Percentiles rank a stretch among this genome's conserved stretches.
Conservation (phyloP, 1,140 invertebrate genomes). For the Antheraea pernyi region DNA sequence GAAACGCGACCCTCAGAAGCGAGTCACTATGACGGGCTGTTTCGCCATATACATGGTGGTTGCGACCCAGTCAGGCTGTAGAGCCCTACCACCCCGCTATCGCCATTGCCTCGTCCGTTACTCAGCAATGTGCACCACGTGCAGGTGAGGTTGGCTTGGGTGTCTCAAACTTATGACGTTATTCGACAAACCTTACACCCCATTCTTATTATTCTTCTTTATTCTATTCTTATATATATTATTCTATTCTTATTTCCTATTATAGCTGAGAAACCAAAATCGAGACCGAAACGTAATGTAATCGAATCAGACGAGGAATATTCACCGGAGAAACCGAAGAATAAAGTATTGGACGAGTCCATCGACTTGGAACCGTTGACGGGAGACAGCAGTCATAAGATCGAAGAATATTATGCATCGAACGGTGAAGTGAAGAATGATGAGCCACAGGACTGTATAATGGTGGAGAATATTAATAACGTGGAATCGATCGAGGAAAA, state of each 20-base stretch:
- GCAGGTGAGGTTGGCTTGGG: no score
- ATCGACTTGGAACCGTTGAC: slow-evolving; percentile 41
- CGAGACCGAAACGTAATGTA: slow-evolving; percentile 38
- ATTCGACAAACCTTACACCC: no score
- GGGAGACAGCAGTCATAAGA: slow-evolving; percentile 50
- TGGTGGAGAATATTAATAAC: not conserved
- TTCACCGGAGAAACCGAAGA: slow-evolving; percentile 34
- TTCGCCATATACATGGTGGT: no score
- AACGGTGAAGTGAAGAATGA: slow-evolving; percentile 22
- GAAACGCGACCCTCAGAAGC: no score
- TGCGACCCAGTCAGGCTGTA: no score
- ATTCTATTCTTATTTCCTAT: slow-evolving; percentile 16
- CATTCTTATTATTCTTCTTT: no score
- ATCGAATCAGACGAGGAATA: slow-evolving; percentile 53
- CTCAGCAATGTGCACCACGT: no score
- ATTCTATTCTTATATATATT: not conserved
- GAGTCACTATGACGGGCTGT: no score
- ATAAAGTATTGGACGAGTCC: slow-evolving; percentile 40
- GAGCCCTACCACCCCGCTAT: no score
- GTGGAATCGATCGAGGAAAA: not conserved
- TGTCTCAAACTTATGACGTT: no score
- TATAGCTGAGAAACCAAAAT: slow-evolving; percentile 38
- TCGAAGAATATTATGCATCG: slow-evolving; percentile 57
- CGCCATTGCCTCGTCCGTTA: no score
- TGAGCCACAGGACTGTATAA: not conserved